Evolutionary conservation across 2,113 vertebrate species (phyloP).

Genomic region (Paramisgurnus dabryanus): DNA sequence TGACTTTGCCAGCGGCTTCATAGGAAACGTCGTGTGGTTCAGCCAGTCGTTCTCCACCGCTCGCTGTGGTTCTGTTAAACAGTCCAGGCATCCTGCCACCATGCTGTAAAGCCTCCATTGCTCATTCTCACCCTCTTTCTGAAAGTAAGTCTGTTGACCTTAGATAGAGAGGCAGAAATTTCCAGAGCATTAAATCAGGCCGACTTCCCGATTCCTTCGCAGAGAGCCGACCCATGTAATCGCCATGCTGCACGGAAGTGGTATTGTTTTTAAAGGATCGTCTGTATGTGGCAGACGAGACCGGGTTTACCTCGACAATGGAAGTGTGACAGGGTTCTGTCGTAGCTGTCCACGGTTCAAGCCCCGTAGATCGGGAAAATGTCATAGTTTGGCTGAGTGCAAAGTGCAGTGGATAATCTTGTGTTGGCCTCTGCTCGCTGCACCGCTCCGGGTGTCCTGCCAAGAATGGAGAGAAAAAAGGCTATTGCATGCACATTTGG

Average conservation of each 20-base stretch:
- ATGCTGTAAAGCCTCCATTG: constrained; percentile 57
- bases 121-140: constrained; percentile 60
- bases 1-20: constrained; percentile 50
- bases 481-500: constrained; percentile 35
- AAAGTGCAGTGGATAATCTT: constrained; percentile 70
- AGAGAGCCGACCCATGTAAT: constrained; percentile 63
- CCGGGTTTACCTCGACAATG: constrained; percentile 35
- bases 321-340: constrained; percentile 43
- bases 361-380: constrained; percentile 57
- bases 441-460: constrained; percentile 34
- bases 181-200: constrained; percentile 59
- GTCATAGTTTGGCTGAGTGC: constrained; percentile 52
- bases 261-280: constrained; percentile 50
- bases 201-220: constrained; percentile 56
- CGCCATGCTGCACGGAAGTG: constrained; percentile 40
- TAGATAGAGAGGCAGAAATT: constrained; percentile 61
- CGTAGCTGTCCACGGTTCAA: constrained; percentile 52
- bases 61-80: constrained; percentile 55
- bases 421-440: constrained; percentile 40
- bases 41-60: constrained; percentile 61
- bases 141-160: constrained; percentile 64
- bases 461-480: constrained; percentile 46
- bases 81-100: constrained; percentile 62
- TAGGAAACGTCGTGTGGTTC: constrained; percentile 49
- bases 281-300: constrained; percentile 35